Conservation (phyloP, 2,888 invertebrate genomes). For the Allophyes oxyacanthae region DNA sequence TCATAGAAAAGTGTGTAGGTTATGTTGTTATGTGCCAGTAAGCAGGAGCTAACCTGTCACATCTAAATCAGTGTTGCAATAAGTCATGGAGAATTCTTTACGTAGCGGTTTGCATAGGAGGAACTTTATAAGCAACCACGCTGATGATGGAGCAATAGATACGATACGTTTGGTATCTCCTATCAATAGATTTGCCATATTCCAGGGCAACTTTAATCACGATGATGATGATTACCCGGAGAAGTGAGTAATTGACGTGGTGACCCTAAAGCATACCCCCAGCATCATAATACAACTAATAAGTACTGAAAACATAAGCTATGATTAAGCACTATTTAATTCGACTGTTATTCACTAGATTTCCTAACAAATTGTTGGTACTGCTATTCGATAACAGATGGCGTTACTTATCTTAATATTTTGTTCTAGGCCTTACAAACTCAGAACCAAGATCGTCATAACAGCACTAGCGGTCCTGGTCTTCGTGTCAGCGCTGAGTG, state of each 20-base stretch:
- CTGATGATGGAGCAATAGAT: slow-evolving; percentile 77
- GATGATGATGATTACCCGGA: slow-evolving; percentile 72
- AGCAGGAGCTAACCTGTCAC: slow-evolving; percentile 24
- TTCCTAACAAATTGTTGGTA: slow-evolving; percentile 1
- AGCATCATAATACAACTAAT: background rate
- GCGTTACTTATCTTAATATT: slow-evolving; percentile 44
- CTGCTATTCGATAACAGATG: slow-evolving; percentile 60
- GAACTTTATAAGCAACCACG: slow-evolving; percentile 76
- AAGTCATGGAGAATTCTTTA: slow-evolving; percentile 68
- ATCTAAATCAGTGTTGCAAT: slow-evolving; percentile 48
- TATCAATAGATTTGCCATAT: slow-evolving; percentile 78
- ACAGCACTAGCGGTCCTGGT: slow-evolving; percentile 66
- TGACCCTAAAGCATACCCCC: slow-evolving; percentile 2
- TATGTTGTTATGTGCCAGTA: slow-evolving; percentile 65
- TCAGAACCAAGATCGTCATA: slow-evolving; percentile 73
- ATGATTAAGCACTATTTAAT: background rate
- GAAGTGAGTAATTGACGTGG: slow-evolving; percentile 73
- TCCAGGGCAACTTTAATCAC: slow-evolving; percentile 74
- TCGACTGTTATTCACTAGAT: slow-evolving; percentile 20
- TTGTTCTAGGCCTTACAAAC: slow-evolving; percentile 76
- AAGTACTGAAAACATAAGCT: background rate
- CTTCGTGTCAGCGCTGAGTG: slow-evolving; percentile 74
- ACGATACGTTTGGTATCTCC: slow-evolving; percentile 80
- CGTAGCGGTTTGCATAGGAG: slow-evolving; percentile 75
- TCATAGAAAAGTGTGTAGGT: slow-evolving; percentile 58